Conservation (phyloP, 2,888 invertebrate species). For the Mythimna albipuncta region DNA sequence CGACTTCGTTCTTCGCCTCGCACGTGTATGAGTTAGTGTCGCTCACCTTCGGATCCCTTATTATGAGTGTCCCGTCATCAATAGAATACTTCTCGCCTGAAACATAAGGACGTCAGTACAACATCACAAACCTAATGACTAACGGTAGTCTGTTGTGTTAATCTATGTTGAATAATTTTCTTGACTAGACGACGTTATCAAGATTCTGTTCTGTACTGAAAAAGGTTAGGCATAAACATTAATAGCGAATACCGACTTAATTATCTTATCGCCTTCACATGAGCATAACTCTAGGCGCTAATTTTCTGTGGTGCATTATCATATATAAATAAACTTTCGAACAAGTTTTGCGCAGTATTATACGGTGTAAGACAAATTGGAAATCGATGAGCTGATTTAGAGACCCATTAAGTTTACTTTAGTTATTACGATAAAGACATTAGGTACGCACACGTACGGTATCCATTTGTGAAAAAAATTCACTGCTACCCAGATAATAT, state of each 20-base stretch:
- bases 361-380: too few species aligned
- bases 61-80: constrained; percentile 26
- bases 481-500: too few species aligned
- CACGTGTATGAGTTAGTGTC: constrained; percentile 37
- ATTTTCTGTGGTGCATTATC: too few species aligned
- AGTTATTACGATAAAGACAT: too few species aligned
- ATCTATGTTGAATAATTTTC: not conserved
- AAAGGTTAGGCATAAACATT: not conserved
- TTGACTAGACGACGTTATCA: not conserved
- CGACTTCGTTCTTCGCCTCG: constrained; percentile 31
- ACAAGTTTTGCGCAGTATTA: too few species aligned
- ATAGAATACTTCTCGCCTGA: constrained; percentile 34
- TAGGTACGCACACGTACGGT: too few species aligned
- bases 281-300: too few species aligned
- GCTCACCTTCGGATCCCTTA: constrained; percentile 24
- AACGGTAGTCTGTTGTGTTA: not conserved
- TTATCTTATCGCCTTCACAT: too few species aligned
- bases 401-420: too few species aligned
- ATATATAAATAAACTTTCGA: too few species aligned
- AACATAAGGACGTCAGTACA: not conserved
- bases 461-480: too few species aligned
- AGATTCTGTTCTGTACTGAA: not conserved
- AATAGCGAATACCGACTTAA: not conserved
- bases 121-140: not conserved
- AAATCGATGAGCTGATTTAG: too few species aligned